These are phyloP conservation scores for Cybosia mesomella DNA, from an alignment of 2,888 invertebrate genomes.

Conservation along the genomic window DNA sequence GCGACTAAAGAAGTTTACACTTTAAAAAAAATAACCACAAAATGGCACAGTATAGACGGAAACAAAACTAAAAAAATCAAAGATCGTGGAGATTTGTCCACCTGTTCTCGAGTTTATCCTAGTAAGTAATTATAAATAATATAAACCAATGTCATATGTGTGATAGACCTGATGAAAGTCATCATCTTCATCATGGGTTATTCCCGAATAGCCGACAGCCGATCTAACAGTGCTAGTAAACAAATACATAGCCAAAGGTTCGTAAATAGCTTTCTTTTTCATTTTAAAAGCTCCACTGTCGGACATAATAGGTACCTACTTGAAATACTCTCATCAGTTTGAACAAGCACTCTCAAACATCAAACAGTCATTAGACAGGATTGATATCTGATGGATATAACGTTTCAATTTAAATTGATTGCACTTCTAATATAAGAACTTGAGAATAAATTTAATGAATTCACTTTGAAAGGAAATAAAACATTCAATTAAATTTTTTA, in stretches of 20 bases:
- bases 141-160: too few relatives aligned
- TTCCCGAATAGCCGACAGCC: not conserved
- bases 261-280: conserved; percentile 1
- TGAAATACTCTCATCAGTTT: not conserved
- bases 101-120: too few relatives aligned
- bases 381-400: not conserved
- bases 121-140: too few relatives aligned
- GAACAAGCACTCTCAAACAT: not conserved
- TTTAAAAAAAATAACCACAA: too few relatives aligned
- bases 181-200: too few relatives aligned
- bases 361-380: conserved; percentile 5
- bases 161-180: too few relatives aligned
- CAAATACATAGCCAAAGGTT: not conserved
- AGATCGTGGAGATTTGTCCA: too few relatives aligned
- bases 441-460: not conserved
- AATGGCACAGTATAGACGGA: too few relatives aligned
- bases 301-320: conserved; percentile 4
- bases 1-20: too few relatives aligned
- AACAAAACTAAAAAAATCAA: too few relatives aligned
- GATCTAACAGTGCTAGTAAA: not conserved
- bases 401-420: conserved; percentile 2
- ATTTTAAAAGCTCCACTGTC: not conserved
- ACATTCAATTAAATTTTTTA: too few relatives aligned
- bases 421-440: not conserved
- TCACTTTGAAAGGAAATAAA: too few relatives aligned